Evolutionary conservation across 2,888 invertebrate genomes (phyloP), one percentile per base, ranked within the genome.

Genomic region (Achlya flavicornis): DNA sequence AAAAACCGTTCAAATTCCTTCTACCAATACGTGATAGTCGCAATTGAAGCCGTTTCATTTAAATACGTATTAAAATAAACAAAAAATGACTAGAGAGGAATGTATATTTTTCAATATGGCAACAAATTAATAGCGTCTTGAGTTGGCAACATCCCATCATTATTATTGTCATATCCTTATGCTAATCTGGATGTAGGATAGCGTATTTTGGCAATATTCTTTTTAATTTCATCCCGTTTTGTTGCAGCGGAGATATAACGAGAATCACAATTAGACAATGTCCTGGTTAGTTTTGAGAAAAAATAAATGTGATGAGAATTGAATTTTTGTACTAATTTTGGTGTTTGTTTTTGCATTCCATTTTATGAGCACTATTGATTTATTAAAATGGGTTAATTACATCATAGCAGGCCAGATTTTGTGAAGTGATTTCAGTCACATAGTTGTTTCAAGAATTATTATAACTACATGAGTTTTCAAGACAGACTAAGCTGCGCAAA

Each of bases 81-180:
- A 74, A 77, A 80, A 86, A 90, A 91, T 92, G 93, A 92, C 92
- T 92, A 92, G 92, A 92, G 80, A 87, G 92, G 91, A 93, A 93
- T 92, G 92, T 91, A 80, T 73, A 71, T 77, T 79, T 63, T 43
- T 41, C 58, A 33, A 63, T 63, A 63, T 63, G 58, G 63, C 63
- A 58, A 46, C 57, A 66, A 65, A 48, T 43, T 38, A 66, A 67
- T 74, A 88, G 87, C 88, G 82, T 88, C 86, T 83, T 79, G 43
- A 83, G 86, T 88, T 90, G 91, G 91, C 91, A 88, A 86, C 82
- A 80, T 86, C 85, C 83, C 83, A 76, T 84, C 81, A 19, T 75
- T 83, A 85, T 91, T 92, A 91, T 92, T 92, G 92, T 92, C 92
- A 85, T 88, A 85, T 86, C 83, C 89, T 90, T 89, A 91, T 81